phyloP scores from a whole-genome alignment of 2,113 vertebrate genomes.

The Alligator mississippiensis region DNA sequence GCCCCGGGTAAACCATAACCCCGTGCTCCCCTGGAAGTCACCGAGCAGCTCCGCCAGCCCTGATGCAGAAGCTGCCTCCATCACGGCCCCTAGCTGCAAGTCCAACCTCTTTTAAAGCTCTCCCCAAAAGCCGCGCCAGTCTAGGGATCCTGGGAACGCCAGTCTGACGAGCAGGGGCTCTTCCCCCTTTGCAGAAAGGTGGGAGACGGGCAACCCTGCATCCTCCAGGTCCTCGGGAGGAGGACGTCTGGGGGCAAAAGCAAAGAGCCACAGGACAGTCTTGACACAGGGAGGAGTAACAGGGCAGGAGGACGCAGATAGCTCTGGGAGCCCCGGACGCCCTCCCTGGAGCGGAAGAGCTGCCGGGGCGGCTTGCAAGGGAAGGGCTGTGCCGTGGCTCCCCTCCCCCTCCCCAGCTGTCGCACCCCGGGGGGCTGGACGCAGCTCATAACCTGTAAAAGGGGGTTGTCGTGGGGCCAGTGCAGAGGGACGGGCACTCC shows the following conservation, averaged over 20 bases:
- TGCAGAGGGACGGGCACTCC: background rate
- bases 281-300: too few relatives aligned
- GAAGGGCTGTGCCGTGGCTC: background rate
- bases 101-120: background rate
- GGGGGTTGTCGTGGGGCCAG: background rate
- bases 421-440: background rate
- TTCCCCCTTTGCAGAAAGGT: background rate
- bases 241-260: background rate
- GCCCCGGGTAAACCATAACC: constrained; percentile 27
- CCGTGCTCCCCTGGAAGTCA: constrained; percentile 17
- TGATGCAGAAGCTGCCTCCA: background rate
- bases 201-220: background rate
- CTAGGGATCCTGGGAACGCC: too few relatives aligned
- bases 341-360: background rate
- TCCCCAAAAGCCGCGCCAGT: rapidly evolving
- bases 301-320: too few relatives aligned
- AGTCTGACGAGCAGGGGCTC: too few relatives aligned
- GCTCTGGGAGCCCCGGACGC: background rate
- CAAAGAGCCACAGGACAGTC: background rate
- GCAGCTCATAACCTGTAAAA: background rate
- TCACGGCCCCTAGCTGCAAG: rapidly evolving
- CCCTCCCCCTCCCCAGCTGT: background rate
- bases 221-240: background rate
- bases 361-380: background rate
- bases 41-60: rapidly evolving